phyloP scores from a whole-genome alignment of 2,113 vertebrate genomes.

The Chelonoidis abingdonii region DNA sequence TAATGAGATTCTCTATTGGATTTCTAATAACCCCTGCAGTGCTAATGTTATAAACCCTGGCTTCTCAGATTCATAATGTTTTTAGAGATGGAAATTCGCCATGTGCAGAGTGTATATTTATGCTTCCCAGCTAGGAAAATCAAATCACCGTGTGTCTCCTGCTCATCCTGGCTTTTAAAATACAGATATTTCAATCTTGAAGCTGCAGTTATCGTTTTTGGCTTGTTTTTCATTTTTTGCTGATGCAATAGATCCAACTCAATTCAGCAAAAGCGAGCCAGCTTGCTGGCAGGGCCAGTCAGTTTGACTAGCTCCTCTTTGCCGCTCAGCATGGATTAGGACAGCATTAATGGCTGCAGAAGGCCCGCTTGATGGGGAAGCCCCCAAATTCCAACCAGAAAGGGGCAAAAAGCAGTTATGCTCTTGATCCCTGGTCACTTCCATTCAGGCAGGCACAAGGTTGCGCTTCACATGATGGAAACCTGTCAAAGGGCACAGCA shows the following conservation, averaged over 20 bases:
- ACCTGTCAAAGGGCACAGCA: not conserved
- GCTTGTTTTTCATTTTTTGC: not conserved
- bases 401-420: not conserved
- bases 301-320: not conserved
- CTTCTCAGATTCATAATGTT: not conserved
- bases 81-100: not conserved
- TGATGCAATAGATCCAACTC: not conserved
- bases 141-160: not conserved
- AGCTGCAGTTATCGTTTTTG: not conserved
- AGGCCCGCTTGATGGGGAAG: not conserved
- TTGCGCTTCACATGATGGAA: not conserved
- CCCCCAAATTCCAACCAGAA: not conserved
- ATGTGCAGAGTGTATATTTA: not conserved
- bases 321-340: not conserved
- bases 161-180: not conserved
- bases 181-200: not conserved
- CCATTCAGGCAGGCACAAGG: not conserved
- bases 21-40: not conserved
- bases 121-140: not conserved
- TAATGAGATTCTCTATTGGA: not conserved
- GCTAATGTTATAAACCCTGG: not conserved
- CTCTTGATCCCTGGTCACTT: not conserved
- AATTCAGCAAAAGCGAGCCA: not conserved
- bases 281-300: not conserved
- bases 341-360: not conserved